Conservation (phyloP, 2,888 invertebrate species). For the Troides helena region DNA sequence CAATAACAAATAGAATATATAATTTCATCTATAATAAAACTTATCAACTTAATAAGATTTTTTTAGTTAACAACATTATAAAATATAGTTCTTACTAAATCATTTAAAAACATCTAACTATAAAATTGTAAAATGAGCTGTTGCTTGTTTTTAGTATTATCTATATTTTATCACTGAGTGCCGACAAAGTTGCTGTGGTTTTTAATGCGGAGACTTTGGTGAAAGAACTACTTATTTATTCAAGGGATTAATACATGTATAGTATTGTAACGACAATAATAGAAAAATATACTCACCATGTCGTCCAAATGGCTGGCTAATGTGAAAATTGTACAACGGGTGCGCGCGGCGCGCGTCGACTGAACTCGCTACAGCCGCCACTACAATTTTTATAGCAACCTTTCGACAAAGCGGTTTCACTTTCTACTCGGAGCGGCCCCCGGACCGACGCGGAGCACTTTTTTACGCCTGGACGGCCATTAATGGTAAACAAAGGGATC, state of each 20-base stretch:
- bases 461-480: conserved; percentile 57
- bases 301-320: conserved; percentile 40
- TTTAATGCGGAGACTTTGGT: background rate
- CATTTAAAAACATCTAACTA: too few relatives aligned
- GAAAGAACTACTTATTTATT: background rate
- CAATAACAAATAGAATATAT: too few relatives aligned
- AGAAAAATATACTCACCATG: conserved; percentile 66
- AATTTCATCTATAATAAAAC: too few relatives aligned
- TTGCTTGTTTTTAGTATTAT: too few relatives aligned
- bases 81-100: too few relatives aligned
- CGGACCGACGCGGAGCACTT: conserved; percentile 69
- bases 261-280: conserved; percentile 50
- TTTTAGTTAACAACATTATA: too few relatives aligned
- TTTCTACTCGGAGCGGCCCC: conserved; percentile 62
- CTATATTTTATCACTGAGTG: too few relatives aligned
- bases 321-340: conserved; percentile 50
- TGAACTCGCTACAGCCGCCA: conserved; percentile 56
- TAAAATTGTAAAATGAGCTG: too few relatives aligned
- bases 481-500: conserved; percentile 60
- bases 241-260: background rate
- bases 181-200: too few relatives aligned
- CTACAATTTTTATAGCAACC: conserved; percentile 75
- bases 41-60: too few relatives aligned
- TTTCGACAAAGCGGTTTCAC: conserved; percentile 68
- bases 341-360: conserved; percentile 57